phyloP scores from a whole-genome alignment of 2,113 vertebrate genomes.

The Brachyistius frenatus region DNA sequence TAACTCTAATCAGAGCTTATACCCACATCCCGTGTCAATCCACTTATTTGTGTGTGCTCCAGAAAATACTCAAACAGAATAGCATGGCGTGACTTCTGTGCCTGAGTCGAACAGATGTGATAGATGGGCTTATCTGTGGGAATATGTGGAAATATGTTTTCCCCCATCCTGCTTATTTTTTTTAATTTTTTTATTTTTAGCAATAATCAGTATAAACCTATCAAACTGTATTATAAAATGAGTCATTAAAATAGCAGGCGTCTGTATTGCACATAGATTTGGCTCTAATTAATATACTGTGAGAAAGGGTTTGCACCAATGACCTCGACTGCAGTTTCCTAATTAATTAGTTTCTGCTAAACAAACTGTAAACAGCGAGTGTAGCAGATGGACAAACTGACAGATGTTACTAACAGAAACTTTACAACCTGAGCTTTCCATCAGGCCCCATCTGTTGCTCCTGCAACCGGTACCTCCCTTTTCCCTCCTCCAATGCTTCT shows the following conservation, averaged over 20 bases:
- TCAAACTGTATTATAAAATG: slow-evolving; percentile 16
- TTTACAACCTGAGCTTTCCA: slow-evolving; percentile 84
- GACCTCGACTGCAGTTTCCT: slow-evolving; percentile 38
- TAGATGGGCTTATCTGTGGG: slow-evolving; percentile 60
- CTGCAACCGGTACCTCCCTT: slow-evolving; percentile 72
- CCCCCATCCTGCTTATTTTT: slow-evolving; percentile 5
- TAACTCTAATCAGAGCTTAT: slow-evolving; percentile 63
- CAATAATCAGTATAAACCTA: slow-evolving; percentile 10
- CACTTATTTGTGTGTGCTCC: slow-evolving; percentile 58
- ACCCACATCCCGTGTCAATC: slow-evolving; percentile 46
- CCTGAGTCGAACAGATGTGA: slow-evolving; percentile 57
- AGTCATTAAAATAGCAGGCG: slow-evolving; percentile 39
- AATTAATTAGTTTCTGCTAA: slow-evolving; percentile 59
- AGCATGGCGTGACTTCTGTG: slow-evolving; percentile 17
- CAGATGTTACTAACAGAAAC: slow-evolving; percentile 87
- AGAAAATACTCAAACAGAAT: slow-evolving; percentile 65
- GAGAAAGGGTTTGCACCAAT: slow-evolving; percentile 11
- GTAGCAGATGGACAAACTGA: slow-evolving; percentile 85
- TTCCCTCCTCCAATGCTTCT: slow-evolving; percentile 69
- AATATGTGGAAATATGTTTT: slow-evolving; percentile 27
- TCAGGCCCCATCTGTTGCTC: slow-evolving; percentile 85
- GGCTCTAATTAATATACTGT: slow-evolving; percentile 42
- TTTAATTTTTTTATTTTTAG: too few species aligned
- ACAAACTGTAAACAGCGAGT: slow-evolving; percentile 73
- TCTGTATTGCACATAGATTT: neutral